These are phyloP conservation scores for Pseudomyrmex gracilis DNA, from an alignment of 1,140 invertebrate species.

Conservation along the genomic window DNA sequence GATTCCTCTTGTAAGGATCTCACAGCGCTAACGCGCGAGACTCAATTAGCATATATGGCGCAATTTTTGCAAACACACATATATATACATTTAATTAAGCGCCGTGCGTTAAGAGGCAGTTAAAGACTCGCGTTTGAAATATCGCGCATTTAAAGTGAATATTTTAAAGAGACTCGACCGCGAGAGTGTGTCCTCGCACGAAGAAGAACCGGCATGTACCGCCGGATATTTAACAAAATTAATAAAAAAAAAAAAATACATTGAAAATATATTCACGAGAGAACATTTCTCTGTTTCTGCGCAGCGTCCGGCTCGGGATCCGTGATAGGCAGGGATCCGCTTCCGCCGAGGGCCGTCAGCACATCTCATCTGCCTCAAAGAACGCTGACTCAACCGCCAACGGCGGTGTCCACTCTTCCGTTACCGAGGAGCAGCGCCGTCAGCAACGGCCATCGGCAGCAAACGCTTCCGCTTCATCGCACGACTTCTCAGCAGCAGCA, in stretches of 20 bases:
- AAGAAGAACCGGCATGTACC: too few relatives aligned
- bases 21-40: slow-evolving; percentile 4
- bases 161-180: too few relatives aligned
- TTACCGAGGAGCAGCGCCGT: slow-evolving; percentile 69
- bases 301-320: slow-evolving; percentile 87
- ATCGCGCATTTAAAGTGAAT: too few relatives aligned
- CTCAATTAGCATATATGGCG: slow-evolving; percentile 16
- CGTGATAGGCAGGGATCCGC: slow-evolving; percentile 86
- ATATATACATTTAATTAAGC: too few relatives aligned
- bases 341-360: slow-evolving; percentile 84
- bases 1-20: not conserved
- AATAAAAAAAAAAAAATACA: too few relatives aligned
- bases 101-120: too few relatives aligned
- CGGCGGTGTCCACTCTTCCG: slow-evolving; percentile 82
- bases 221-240: too few relatives aligned
- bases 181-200: too few relatives aligned
- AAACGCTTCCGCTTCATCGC: slow-evolving; percentile 64
- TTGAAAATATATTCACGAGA: too few relatives aligned
- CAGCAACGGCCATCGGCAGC: slow-evolving; percentile 64
- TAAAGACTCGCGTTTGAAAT: too few relatives aligned
- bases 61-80: too few relatives aligned
- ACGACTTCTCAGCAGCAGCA: slow-evolving; percentile 57
- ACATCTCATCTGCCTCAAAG: slow-evolving; percentile 84
- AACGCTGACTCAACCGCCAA: slow-evolving; percentile 73
- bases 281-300: slow-evolving; percentile 65